phyloP scores from a whole-genome alignment of 2,113 vertebrate species.

The Lagenorhynchus albirostris region DNA sequence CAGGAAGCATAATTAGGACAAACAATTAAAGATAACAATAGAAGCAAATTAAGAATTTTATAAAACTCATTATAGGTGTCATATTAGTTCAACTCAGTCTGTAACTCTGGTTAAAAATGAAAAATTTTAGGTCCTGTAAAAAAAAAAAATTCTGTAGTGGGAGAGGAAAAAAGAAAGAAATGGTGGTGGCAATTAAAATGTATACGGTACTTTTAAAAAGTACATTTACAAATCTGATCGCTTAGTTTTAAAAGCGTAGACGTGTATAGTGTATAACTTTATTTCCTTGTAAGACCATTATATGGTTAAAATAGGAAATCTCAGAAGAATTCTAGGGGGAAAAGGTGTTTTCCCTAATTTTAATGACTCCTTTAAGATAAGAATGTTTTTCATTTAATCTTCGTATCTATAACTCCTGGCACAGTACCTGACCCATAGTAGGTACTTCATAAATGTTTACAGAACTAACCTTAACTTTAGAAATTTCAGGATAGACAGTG shows the following conservation, averaged over 20 bases:
- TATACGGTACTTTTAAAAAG: background rate
- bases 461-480: background rate
- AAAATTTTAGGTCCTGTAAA: background rate
- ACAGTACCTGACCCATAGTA: background rate
- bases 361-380: background rate
- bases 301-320: background rate
- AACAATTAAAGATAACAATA: background rate
- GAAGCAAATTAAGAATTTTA: conserved; percentile 10
- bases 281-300: background rate
- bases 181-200: background rate
- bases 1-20: conserved; percentile 11
- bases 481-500: background rate
- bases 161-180: background rate
- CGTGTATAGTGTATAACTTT: background rate
- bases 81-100: background rate
- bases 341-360: background rate
- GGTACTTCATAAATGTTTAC: background rate
- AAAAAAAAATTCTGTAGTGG: background rate
- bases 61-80: background rate
- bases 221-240: background rate
- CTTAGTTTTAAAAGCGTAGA: background rate
- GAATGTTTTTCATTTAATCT: conserved; percentile 18
- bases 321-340: background rate
- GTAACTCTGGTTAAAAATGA: conserved; percentile 14
- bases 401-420: background rate